phyloP scores from a whole-genome alignment of 2,888 invertebrate species.

The Osmoderma eremita region DNA sequence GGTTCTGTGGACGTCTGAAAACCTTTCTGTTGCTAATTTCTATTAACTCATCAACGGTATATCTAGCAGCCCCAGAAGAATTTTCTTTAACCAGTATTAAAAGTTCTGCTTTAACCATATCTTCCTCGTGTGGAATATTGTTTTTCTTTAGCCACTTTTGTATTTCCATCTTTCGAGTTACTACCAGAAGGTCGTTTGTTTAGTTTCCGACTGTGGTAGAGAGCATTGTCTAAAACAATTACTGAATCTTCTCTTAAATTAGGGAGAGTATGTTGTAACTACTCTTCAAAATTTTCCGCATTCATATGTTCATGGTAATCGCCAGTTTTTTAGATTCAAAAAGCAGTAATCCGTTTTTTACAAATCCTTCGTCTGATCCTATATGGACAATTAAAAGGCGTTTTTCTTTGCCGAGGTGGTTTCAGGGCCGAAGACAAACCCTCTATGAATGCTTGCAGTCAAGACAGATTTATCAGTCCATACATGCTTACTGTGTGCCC shows the following conservation, averaged over 20 bases:
- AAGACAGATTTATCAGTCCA: too few species aligned
- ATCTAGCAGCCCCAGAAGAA: not conserved
- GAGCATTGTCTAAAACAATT: not conserved
- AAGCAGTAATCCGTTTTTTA: not conserved
- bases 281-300: not conserved
- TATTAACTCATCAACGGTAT: not conserved
- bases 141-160: not conserved
- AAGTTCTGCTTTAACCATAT: slow-evolving; percentile 3
- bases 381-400: slow-evolving; percentile 12
- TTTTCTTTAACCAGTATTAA: not conserved
- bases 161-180: too few species aligned
- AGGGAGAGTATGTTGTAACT: not conserved
- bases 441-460: too few species aligned
- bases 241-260: slow-evolving; percentile 1
- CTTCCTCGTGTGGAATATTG: slow-evolving; percentile 9
- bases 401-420: slow-evolving; percentile 37
- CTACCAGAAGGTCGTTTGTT: too few species aligned
- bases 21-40: too few species aligned
- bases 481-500: too few species aligned
- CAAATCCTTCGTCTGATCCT: not conserved
- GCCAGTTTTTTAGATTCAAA: slow-evolving; percentile 20
- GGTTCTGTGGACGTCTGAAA: too few species aligned
- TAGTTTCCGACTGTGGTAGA: too few species aligned
- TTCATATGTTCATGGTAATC: slow-evolving; percentile 28
- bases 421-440: not conserved